These are phyloP conservation scores for Noturus placidus DNA, from an alignment of 2,113 vertebrate genomes.

Conservation along the genomic window DNA sequence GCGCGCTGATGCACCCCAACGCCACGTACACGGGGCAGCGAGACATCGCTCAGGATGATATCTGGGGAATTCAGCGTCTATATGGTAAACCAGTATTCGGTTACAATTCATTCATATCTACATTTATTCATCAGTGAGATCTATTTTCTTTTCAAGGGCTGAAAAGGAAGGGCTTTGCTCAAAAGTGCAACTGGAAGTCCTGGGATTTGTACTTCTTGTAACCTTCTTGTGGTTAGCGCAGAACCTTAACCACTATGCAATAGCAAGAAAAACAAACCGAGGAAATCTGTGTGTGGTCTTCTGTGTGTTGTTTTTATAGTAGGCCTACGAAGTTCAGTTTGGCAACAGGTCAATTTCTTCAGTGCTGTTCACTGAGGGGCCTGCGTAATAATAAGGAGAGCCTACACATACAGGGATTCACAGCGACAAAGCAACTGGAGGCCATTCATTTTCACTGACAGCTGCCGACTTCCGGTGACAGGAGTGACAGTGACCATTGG, in stretches of 20 bases:
- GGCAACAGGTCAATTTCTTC: background rate
- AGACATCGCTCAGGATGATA: conserved; percentile 75
- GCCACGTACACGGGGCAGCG: conserved; percentile 79
- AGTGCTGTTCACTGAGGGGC: background rate
- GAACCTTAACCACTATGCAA: background rate
- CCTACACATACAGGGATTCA: too few relatives aligned
- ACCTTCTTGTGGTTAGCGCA: background rate
- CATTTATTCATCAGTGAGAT: background rate
- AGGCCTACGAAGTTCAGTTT: background rate
- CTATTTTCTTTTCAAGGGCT: background rate
- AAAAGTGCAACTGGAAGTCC: background rate
- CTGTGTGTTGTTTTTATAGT: conserved; percentile 10
- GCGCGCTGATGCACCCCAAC: conserved; percentile 80
- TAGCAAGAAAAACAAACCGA: background rate
- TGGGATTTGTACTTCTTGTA: background rate
- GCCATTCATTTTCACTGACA: too few relatives aligned
- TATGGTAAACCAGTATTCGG: conserved; percentile 67
- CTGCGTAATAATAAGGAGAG: background rate
- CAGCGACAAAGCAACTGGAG: too few relatives aligned
- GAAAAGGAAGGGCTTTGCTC: background rate
- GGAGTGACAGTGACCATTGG: too few relatives aligned
- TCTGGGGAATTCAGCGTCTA: conserved; percentile 79
- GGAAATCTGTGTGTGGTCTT: conserved; percentile 1
- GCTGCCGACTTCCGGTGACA: too few relatives aligned
- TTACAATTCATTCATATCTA: background rate